Conservation (phyloP, 2,797 vertebrate genomes). For the Macrochelys suwanniensis region DNA sequence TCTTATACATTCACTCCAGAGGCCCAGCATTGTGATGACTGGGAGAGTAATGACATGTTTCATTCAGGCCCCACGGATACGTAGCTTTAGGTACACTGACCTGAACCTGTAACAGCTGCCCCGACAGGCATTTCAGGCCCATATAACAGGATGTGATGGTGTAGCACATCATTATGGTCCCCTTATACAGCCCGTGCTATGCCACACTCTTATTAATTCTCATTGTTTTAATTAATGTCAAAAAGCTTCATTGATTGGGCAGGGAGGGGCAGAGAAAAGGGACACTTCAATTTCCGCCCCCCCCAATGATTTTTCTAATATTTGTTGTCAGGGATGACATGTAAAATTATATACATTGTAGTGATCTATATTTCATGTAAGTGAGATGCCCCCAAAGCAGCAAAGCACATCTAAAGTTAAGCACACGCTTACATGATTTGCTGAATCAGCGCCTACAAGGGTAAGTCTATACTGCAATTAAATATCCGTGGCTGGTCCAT, state of each 20-base stretch:
- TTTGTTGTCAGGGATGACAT: not conserved
- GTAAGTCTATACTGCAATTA: not conserved
- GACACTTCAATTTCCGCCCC: not conserved
- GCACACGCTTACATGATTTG: accelerated
- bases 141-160: not conserved
- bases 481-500: not conserved
- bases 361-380: not conserved
- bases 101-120: not conserved
- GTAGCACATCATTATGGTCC: not conserved
- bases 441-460: not conserved
- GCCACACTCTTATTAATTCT: not conserved
- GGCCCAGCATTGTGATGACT: not conserved
- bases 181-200: not conserved
- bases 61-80: not conserved
- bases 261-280: not conserved
- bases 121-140: not conserved
- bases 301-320: not conserved
- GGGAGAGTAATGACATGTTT: not conserved
- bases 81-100: not conserved
- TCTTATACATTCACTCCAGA: not conserved
- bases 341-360: not conserved
- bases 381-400: not conserved
- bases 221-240: not conserved
- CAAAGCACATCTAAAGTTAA: not conserved
- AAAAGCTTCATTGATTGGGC: not conserved